Evolutionary conservation across 2,888 invertebrate genomes (phyloP).

Genomic region (Salpingus planirostris): DNA sequence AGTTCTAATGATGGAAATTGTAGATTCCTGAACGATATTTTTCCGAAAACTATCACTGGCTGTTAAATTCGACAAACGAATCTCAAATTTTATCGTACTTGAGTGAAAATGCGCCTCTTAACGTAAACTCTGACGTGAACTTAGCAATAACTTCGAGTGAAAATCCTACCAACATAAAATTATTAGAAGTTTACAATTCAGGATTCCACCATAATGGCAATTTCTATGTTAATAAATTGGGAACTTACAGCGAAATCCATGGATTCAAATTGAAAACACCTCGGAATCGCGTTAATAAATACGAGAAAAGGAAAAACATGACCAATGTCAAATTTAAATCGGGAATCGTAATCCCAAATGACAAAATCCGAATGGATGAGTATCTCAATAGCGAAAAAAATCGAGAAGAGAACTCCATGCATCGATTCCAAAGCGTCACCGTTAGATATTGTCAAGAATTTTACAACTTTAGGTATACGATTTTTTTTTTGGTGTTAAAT

Average conservation of each 20-base stretch:
- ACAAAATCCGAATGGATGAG: conserved; percentile 34
- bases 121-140: conserved; percentile 44
- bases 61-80: conserved; percentile 34
- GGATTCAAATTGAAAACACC: no score
- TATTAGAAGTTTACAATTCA: conserved; percentile 49
- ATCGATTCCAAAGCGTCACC: conserved; percentile 54
- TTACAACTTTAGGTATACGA: conserved; percentile 57
- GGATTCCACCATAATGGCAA: conserved; percentile 47
- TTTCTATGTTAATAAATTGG: conserved; percentile 43
- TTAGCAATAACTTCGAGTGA: conserved; percentile 24
- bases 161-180: conserved; percentile 22
- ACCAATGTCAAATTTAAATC: conserved; percentile 47
- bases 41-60: conserved; percentile 37
- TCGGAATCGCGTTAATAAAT: conserved; percentile 34
- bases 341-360: conserved; percentile 9
- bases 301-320: conserved; percentile 45
- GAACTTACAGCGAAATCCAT: conserved; percentile 37
- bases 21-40: conserved; percentile 14
- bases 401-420: conserved; percentile 52
- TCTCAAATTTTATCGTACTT: conserved; percentile 1
- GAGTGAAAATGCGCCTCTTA: conserved; percentile 34
- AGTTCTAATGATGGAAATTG: background rate
- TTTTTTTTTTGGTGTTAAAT: no score
- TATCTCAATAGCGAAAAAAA: conserved; percentile 47
- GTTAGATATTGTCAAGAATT: conserved; percentile 52